These are phyloP conservation scores for Diabrotica undecimpunctata DNA, from an alignment of 1,140 invertebrate genomes.

Conservation along the genomic window DNA sequence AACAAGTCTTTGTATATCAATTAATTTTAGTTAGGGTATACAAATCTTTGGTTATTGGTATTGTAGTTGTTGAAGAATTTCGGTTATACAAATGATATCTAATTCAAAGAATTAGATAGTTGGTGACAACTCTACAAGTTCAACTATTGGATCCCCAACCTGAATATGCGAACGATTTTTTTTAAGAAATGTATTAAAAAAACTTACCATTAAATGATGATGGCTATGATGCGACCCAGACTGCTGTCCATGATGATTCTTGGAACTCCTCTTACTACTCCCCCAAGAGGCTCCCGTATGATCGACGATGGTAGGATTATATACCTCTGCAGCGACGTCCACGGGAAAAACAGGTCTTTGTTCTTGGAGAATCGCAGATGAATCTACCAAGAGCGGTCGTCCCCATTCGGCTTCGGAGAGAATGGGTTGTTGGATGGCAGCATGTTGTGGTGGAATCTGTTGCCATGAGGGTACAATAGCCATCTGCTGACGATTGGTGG, in stretches of 20 bases:
- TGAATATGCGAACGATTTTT: no score
- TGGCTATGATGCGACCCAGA: constrained; percentile 42
- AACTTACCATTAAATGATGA: constrained; percentile 46
- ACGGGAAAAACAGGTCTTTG: constrained; percentile 67
- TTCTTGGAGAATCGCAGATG: constrained; percentile 59
- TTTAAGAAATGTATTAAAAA: neutral
- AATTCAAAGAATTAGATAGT: no score
- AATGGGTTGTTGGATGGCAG: constrained; percentile 68
- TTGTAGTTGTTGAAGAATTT: no score
- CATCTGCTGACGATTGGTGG: constrained; percentile 73
- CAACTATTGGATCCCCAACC: no score
- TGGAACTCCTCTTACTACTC: constrained; percentile 51
- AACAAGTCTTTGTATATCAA: no score
- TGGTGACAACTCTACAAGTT: no score
- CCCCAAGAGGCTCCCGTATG: constrained; percentile 50
- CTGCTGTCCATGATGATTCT: constrained; percentile 51
- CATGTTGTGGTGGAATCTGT: constrained; percentile 68
- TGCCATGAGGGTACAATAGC: constrained; percentile 87
- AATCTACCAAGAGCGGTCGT: constrained; percentile 76
- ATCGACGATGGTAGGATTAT: constrained; percentile 54
- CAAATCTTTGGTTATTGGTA: no score
- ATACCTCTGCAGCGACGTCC: constrained; percentile 52
- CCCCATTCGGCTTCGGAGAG: constrained; percentile 72
- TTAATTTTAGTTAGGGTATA: no score
- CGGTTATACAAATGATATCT: no score